phyloP scores from a whole-genome alignment of 1,140 invertebrate genomes.

The Orussus abietinus region DNA sequence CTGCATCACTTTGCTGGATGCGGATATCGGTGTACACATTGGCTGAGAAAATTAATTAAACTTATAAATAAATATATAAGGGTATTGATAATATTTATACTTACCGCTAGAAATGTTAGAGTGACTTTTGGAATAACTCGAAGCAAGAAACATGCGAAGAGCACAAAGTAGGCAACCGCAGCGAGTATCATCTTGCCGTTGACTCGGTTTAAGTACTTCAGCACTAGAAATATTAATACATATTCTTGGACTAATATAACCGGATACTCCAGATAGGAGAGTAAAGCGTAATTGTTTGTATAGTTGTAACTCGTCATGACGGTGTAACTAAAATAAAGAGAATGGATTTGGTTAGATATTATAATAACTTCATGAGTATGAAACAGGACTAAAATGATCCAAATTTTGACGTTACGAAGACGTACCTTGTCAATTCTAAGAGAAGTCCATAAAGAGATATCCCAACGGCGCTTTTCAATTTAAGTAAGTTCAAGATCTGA shows the following conservation, averaged over 20 bases:
- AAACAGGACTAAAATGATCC: constrained; percentile 8
- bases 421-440: constrained; percentile 65
- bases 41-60: constrained; percentile 56
- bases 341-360: constrained; percentile 15
- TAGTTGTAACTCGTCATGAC: constrained; percentile 69
- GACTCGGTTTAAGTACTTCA: constrained; percentile 58
- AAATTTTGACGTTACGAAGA: constrained; percentile 7
- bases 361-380: constrained; percentile 28
- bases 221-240: constrained; percentile 61
- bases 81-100: constrained; percentile 34
- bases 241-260: constrained; percentile 66
- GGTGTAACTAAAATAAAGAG: constrained; percentile 60
- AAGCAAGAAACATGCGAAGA: constrained; percentile 50
- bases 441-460: constrained; percentile 61
- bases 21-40: constrained; percentile 65
- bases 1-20: constrained; percentile 66
- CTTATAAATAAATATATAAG: constrained; percentile 13
- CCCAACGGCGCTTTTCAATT: constrained; percentile 58
- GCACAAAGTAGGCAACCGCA: constrained; percentile 50
- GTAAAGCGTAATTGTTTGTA: constrained; percentile 62
- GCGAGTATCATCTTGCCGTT: constrained; percentile 42
- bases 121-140: constrained; percentile 56
- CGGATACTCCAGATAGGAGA: constrained; percentile 71
- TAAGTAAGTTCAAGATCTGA: constrained; percentile 62
- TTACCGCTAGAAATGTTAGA: constrained; percentile 61